Evolutionary conservation across 1,140 invertebrate species (phyloP).

Genomic region (Neodiprion pinetum): DNA sequence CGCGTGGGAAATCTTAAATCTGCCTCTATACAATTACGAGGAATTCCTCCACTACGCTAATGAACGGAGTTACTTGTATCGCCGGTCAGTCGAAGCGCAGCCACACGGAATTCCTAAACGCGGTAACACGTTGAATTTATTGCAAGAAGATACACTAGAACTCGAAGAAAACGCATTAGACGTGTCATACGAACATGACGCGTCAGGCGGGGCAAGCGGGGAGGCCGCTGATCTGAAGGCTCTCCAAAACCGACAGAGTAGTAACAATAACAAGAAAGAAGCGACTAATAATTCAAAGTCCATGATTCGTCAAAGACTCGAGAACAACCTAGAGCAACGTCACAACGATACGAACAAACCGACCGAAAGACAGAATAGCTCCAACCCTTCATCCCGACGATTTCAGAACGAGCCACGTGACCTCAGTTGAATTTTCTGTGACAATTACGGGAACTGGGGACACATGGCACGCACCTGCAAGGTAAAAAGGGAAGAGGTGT

Average conservation of each 20-base stretch:
- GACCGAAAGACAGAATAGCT: neutral
- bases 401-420: neutral
- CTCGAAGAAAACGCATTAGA: neutral
- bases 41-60: too few species aligned
- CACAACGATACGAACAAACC: slow-evolving; percentile 9
- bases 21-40: neutral
- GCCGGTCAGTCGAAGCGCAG: too few species aligned
- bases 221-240: slow-evolving; percentile 11
- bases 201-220: neutral
- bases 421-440: slow-evolving; percentile 11
- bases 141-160: neutral
- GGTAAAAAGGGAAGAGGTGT: slow-evolving; percentile 14
- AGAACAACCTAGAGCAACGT: slow-evolving; percentile 12
- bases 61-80: too few species aligned
- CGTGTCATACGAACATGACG: too few species aligned
- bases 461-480: slow-evolving; percentile 17
- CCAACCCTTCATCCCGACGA: too few species aligned
- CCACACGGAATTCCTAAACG: too few species aligned
- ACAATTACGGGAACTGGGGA: slow-evolving; percentile 18
- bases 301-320: slow-evolving; percentile 11
- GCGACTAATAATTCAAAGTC: slow-evolving; percentile 9
- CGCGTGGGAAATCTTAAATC: neutral
- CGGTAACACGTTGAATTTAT: neutral
- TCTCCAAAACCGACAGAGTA: slow-evolving; percentile 6
- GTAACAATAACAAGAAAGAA: neutral